phyloP scores from a whole-genome alignment of 2,113 vertebrate species.

The Nannobrachium achirus region DNA sequence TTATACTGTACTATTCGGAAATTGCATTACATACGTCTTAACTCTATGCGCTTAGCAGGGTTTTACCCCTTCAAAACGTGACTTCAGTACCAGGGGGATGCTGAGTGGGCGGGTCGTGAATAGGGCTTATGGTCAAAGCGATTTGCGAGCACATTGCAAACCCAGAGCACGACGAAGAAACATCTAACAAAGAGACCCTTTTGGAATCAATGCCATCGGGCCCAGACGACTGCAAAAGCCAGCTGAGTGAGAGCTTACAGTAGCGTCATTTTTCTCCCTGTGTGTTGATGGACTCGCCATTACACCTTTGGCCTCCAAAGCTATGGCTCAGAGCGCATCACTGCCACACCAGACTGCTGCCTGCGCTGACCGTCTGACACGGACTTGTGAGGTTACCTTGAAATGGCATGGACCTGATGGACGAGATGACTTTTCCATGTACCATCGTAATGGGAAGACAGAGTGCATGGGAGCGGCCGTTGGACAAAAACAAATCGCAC shows the following conservation, averaged over 20 bases:
- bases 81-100: too few species aligned
- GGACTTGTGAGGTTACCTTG: conserved; percentile 61
- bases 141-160: neutral
- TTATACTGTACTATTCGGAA: neutral
- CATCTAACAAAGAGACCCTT: conserved; percentile 1
- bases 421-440: conserved; percentile 56
- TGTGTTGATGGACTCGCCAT: conserved; percentile 39
- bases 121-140: neutral
- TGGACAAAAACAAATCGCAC: conserved; percentile 47
- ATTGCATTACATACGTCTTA: too few species aligned
- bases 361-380: conserved; percentile 42
- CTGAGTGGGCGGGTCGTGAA: too few species aligned
- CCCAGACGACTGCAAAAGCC: conserved; percentile 19
- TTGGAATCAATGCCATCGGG: conserved; percentile 12
- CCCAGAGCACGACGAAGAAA: neutral
- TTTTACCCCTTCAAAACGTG: too few species aligned
- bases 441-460: conserved; percentile 27
- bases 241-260: conserved; percentile 28
- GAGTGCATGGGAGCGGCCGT: conserved; percentile 16
- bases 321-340: conserved; percentile 45
- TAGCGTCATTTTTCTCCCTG: conserved; percentile 52
- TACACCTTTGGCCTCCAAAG: conserved; percentile 62
- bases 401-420: conserved; percentile 61
- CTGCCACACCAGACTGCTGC: conserved; percentile 31
- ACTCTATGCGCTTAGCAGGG: too few species aligned